phyloP scores from a whole-genome alignment of 2,888 invertebrate species.

The Timandra comae region DNA sequence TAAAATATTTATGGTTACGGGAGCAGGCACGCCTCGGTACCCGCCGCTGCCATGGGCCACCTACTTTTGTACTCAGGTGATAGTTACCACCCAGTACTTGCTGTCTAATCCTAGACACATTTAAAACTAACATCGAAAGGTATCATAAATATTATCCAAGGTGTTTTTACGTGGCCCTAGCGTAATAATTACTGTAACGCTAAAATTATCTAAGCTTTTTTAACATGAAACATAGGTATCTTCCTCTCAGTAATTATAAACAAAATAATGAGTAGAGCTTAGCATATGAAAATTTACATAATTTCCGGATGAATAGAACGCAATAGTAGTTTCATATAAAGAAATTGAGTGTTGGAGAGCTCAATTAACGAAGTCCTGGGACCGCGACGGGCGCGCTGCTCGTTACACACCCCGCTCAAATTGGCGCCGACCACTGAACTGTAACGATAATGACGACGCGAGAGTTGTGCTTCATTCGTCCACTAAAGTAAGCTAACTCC shows the following conservation, averaged over 20 bases:
- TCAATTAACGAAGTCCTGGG: conserved; percentile 57
- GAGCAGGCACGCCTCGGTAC: conserved; percentile 57
- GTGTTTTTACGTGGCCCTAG: too few species aligned
- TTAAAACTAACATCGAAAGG: too few species aligned
- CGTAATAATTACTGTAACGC: too few species aligned
- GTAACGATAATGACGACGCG: conserved; percentile 64
- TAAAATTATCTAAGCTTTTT: too few species aligned
- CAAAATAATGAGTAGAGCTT: too few species aligned
- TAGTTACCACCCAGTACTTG: conserved; percentile 13
- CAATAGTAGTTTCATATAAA: conserved; percentile 33
- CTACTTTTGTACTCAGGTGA: conserved; percentile 28
- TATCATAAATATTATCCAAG: too few species aligned
- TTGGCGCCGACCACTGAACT: conserved; percentile 59
- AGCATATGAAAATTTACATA: too few species aligned
- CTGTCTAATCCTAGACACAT: too few species aligned
- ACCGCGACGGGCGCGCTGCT: conserved; percentile 49
- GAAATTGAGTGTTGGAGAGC: conserved; percentile 43
- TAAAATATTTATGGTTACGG: conserved; percentile 62
- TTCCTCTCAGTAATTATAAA: too few species aligned
- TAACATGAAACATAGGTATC: too few species aligned
- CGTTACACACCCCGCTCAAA: conserved; percentile 57
- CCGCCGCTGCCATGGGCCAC: conserved; percentile 36
- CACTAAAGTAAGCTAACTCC: conserved; percentile 58
- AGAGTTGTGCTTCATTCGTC: conserved; percentile 53
- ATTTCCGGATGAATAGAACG: too few species aligned